A percentile compares a stretch with the other conserved stretches of the same genome.
phyloP scores from a whole-genome alignment of 2,113 vertebrate species.

The Apteryx owenii region DNA sequence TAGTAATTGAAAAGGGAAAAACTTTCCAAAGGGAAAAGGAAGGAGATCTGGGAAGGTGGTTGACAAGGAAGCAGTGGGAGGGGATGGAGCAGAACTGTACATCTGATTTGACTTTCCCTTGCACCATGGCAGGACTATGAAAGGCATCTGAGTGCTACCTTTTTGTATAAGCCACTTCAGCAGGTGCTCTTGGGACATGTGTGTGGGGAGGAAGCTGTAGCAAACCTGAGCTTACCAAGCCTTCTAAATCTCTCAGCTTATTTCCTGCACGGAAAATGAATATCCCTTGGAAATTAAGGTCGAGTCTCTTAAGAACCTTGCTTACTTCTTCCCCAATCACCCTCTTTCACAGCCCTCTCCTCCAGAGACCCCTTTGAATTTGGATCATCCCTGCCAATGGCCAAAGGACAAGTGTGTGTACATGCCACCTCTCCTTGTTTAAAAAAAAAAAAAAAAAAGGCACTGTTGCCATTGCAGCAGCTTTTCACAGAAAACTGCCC shows the following conservation, averaged over 20 bases:
- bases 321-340: not conserved
- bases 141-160: rapidly evolving
- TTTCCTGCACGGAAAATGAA: not conserved
- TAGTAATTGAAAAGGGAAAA: not conserved
- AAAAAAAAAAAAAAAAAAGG: not conserved
- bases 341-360: not conserved
- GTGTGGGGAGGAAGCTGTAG: not conserved
- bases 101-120: not conserved
- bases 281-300: not conserved
- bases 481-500: not conserved
- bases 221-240: not conserved
- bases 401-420: not conserved
- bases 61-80: not conserved
- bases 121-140: not conserved
- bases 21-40: not conserved
- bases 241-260: not conserved
- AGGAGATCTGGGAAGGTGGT: not conserved
- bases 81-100: not conserved
- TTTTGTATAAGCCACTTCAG: not conserved
- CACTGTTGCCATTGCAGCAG: not conserved
- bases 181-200: not conserved
- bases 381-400: not conserved
- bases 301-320: not conserved
- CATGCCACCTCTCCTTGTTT: not conserved
- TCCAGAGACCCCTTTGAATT: not conserved